phyloP scores from a whole-genome alignment of 2,113 vertebrate genomes.

The Acanthisitta chloris region DNA sequence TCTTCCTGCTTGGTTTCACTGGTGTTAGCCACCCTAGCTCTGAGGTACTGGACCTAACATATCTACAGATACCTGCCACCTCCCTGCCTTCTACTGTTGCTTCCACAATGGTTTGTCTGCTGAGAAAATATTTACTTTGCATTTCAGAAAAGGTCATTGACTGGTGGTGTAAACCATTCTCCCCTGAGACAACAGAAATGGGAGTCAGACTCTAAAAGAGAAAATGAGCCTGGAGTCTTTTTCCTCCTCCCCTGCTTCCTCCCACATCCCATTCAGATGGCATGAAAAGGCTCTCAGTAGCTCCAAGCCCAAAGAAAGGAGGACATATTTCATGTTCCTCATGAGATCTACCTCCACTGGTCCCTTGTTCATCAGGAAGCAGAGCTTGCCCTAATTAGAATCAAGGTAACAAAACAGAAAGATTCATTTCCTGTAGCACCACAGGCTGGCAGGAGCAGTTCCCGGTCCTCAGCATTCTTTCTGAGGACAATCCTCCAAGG shows the following conservation, averaged over 20 bases:
- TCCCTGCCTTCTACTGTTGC: background rate
- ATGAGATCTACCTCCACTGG: background rate
- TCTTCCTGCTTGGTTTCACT: background rate
- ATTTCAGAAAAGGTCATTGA: slow-evolving; percentile 29
- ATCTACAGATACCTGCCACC: background rate
- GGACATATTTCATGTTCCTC: background rate
- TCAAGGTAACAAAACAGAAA: slow-evolving; percentile 43
- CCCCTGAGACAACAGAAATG: background rate
- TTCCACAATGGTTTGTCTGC: background rate
- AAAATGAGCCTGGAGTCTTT: slow-evolving; percentile 8
- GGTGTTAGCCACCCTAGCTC: background rate
- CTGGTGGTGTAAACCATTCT: background rate
- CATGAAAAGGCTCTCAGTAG: background rate
- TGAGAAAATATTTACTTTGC: slow-evolving; percentile 38
- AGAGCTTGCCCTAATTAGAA: slow-evolving; percentile 2
- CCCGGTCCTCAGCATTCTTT: background rate
- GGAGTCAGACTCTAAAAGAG: background rate
- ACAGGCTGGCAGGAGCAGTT: background rate
- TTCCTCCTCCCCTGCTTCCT: background rate
- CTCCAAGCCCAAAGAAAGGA: background rate
- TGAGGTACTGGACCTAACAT: background rate
- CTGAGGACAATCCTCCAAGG: background rate
- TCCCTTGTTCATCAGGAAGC: slow-evolving; percentile 28
- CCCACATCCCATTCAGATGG: background rate
- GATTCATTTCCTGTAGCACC: slow-evolving; percentile 44